These are phyloP conservation scores for Carposina sasakii DNA, from an alignment of 1,140 invertebrate species.

Conservation along the genomic window DNA sequence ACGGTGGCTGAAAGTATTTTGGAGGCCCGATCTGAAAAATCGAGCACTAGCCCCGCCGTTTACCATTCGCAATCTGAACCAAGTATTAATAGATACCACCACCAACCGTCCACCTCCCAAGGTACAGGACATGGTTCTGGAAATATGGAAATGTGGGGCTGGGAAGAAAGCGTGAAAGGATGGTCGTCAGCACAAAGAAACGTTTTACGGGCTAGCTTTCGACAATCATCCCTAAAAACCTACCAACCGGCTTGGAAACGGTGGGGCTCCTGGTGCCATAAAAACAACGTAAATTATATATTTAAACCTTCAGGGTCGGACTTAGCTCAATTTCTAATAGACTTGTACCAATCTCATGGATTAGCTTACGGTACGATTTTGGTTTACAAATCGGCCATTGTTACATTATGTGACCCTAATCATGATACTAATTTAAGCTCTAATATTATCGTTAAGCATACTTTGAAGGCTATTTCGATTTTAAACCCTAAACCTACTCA, in stretches of 20 bases:
- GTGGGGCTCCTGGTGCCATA: neutral
- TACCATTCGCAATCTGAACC: neutral
- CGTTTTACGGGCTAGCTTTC: neutral
- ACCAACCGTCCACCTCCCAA: neutral
- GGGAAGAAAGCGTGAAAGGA: neutral
- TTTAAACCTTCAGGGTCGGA: neutral
- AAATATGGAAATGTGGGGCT: neutral
- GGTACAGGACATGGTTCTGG: neutral
- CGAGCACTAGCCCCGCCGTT: slow-evolving; percentile 5
- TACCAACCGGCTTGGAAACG: neutral
- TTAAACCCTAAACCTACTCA: neutral
- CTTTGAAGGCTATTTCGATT: neutral
- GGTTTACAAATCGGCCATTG: neutral
- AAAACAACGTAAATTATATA: neutral
- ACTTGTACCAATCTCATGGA: neutral
- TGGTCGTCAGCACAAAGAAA: neutral
- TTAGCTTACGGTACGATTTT: neutral
- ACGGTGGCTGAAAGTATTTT: slow-evolving; percentile 15
- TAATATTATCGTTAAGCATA: neutral
- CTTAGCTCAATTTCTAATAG: neutral
- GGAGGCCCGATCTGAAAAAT: slow-evolving; percentile 17
- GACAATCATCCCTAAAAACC: neutral
- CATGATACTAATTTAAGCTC: neutral
- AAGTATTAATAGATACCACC: neutral
- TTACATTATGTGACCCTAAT: neutral